Evolutionary conservation across 2,888 invertebrate species (phyloP).

Genomic region (Apocheima hispidaria): DNA sequence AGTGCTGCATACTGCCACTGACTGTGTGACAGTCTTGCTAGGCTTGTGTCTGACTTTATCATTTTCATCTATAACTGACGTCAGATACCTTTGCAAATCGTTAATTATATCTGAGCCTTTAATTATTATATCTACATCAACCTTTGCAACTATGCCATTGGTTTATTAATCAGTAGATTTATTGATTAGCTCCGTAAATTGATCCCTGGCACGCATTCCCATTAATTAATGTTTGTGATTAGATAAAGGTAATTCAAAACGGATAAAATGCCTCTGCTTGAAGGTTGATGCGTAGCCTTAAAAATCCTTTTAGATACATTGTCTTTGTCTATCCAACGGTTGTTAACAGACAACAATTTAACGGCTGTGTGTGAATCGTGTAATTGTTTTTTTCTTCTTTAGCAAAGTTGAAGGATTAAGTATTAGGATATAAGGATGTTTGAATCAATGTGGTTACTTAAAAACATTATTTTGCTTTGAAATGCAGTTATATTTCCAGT

Average conservation of each 20-base stretch:
- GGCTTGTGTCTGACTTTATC: neutral
- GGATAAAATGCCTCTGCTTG: slow-evolving; percentile 14
- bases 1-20: too few species aligned
- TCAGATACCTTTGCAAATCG: slow-evolving; percentile 21
- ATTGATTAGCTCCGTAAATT: slow-evolving; percentile 41
- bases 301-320: neutral
- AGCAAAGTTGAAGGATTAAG: neutral
- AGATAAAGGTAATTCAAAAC: slow-evolving; percentile 31
- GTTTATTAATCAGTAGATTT: slow-evolving; percentile 46
- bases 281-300: slow-evolving; percentile 17
- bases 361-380: slow-evolving; percentile 16
- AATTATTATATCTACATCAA: slow-evolving; percentile 29
- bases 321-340: slow-evolving; percentile 7
- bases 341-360: slow-evolving; percentile 1
- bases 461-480: neutral
- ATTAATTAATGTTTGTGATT: slow-evolving; percentile 32
- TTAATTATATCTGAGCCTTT: slow-evolving; percentile 28
- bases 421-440: neutral
- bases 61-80: slow-evolving; percentile 10
- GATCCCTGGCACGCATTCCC: slow-evolving; percentile 25
- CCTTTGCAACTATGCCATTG: slow-evolving; percentile 37
- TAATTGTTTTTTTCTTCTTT: slow-evolving; percentile 6
- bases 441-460: neutral
- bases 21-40: neutral
- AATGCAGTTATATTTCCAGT: neutral